A percentile compares a stretch with the other conserved stretches of the same genome.
Conservation (phyloP, 35 echinoderm and acorn worm species). For the Chiridota heheva region DNA sequence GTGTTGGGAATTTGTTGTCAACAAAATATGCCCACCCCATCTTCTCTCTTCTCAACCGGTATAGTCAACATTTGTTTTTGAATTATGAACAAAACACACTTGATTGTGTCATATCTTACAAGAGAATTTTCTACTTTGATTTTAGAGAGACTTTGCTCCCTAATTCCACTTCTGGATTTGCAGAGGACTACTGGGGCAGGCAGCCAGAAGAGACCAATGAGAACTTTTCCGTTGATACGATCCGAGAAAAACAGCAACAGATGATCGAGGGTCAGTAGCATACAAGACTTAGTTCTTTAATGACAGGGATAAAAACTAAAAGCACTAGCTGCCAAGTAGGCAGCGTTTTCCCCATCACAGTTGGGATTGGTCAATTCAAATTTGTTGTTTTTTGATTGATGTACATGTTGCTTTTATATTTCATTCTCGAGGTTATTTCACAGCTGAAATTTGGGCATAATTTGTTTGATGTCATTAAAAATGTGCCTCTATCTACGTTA, state of each 20-base stretch:
- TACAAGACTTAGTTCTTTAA: neutral
- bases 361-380: neutral
- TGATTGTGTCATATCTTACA: neutral
- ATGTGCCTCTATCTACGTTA: too few relatives aligned
- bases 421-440: too few relatives aligned
- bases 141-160: conserved; percentile 51
- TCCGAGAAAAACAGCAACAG: conserved; percentile 62
- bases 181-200: conserved; percentile 42
- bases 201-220: conserved; percentile 64
- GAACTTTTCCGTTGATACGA: conserved; percentile 39
- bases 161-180: conserved; percentile 53
- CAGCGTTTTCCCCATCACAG: neutral
- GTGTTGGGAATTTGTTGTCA: too few relatives aligned
- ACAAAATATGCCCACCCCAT: too few relatives aligned
- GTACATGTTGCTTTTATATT: too few relatives aligned
- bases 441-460: too few relatives aligned
- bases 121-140: neutral
- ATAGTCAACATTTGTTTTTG: too few relatives aligned
- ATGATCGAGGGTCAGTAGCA: conserved; percentile 52
- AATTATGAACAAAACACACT: too few relatives aligned
- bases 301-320: neutral
- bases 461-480: too few relatives aligned
- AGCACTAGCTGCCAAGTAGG: neutral
- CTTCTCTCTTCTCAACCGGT: too few relatives aligned
- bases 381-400: too few relatives aligned